These are phyloP conservation scores for Chymomyza amoena DNA, from an alignment of 2,888 invertebrate species.

Conservation along the genomic window DNA sequence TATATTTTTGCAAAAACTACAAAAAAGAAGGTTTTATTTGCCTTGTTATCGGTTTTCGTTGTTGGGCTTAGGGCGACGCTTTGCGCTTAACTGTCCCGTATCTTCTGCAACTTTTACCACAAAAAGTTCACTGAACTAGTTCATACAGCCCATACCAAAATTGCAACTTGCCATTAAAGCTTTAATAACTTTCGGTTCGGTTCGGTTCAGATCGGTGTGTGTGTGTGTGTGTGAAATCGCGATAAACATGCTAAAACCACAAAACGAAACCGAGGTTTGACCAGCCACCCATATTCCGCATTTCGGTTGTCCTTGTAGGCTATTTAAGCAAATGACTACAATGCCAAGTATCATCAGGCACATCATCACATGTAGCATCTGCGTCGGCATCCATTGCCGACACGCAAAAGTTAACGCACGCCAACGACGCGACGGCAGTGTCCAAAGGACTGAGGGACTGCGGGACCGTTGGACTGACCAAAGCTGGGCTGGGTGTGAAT, in stretches of 20 bases:
- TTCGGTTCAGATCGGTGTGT: slow-evolving; percentile 14
- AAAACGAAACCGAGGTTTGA: slow-evolving; percentile 44
- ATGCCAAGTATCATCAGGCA: slow-evolving; percentile 35
- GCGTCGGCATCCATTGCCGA: slow-evolving; percentile 34
- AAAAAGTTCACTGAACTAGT: not conserved
- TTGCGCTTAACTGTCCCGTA: not conserved
- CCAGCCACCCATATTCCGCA: slow-evolving; percentile 60
- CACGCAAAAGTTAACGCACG: slow-evolving; percentile 51
- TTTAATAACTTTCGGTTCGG: slow-evolving; percentile 44
- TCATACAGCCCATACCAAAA: not conserved
- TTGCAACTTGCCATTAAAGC: slow-evolving; percentile 36
- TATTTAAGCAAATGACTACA: slow-evolving; percentile 71
- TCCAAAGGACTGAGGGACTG: slow-evolving; percentile 24
- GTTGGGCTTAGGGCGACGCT: not conserved
- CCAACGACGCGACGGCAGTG: not conserved
- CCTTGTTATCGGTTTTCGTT: slow-evolving; percentile 1
- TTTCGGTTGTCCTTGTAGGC: slow-evolving; percentile 59
- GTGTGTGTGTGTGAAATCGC: slow-evolving; percentile 44
- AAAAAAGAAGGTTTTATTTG: not conserved
- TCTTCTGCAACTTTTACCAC: slow-evolving; percentile 1
- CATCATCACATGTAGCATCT: slow-evolving; percentile 5
- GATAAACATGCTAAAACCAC: slow-evolving; percentile 67
- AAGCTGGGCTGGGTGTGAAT: slow-evolving; percentile 51
- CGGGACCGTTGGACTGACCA: not conserved
- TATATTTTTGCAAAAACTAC: not conserved